Percentiles rank a stretch among this genome's conserved stretches.
Evolutionary conservation across 2,888 invertebrate species (phyloP).

Genomic region (Aricia artaxerxes): DNA sequence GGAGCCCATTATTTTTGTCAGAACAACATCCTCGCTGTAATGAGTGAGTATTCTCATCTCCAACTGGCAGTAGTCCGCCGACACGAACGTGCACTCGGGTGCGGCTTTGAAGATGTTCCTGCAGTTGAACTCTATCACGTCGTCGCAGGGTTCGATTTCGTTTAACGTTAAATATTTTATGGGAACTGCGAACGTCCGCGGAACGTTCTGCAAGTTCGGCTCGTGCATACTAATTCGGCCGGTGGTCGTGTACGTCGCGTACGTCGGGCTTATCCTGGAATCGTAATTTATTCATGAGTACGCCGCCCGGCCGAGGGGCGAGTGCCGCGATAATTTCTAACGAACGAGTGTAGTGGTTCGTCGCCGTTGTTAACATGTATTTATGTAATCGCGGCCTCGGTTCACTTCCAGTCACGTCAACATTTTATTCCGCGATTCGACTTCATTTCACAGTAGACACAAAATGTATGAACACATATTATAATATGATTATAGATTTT

Average conservation of each 20-base stretch:
- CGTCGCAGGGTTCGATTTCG: constrained; percentile 48
- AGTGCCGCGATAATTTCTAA: constrained; percentile 16
- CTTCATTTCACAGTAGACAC: neutral
- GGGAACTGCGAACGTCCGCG: constrained; percentile 89
- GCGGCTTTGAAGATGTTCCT: constrained; percentile 85
- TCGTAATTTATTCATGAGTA: constrained; percentile 42
- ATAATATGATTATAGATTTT: neutral
- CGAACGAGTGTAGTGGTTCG: constrained; percentile 1
- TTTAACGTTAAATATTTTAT: constrained; percentile 51
- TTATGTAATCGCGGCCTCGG: constrained; percentile 9
- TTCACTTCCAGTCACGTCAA: constrained; percentile 12
- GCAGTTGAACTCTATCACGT: constrained; percentile 80
- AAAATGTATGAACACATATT: neutral
- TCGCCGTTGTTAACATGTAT: constrained; percentile 18
- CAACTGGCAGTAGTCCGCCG: constrained; percentile 98
- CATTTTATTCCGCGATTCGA: neutral
- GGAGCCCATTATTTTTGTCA: constrained; percentile 84
- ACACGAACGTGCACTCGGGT: constrained; percentile 84
- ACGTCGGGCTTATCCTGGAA: constrained; percentile 83
- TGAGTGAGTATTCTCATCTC: constrained; percentile 97
- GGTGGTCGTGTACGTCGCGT: constrained; percentile 85
- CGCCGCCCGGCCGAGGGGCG: neutral
- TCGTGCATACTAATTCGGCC: constrained; percentile 95
- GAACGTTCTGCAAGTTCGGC: constrained; percentile 95
- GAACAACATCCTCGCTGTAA: constrained; percentile 87